Evolutionary conservation across 2,113 vertebrate genomes (phyloP).

Genomic region (human): DNA sequence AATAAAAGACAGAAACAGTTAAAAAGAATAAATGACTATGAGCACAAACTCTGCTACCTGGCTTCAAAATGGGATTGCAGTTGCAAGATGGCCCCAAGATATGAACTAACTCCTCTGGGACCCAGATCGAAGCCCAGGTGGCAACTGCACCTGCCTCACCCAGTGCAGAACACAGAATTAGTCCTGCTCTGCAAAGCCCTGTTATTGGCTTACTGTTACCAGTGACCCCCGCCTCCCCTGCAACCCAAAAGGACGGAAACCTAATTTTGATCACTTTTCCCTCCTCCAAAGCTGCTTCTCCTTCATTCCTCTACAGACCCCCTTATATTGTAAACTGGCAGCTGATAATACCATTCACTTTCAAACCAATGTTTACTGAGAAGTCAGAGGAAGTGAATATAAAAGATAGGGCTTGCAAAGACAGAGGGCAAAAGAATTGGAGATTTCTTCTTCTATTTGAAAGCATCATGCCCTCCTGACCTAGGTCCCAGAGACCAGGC

Average conservation of each 20-base stretch:
- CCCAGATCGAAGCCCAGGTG: not conserved
- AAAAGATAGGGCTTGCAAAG: not conserved
- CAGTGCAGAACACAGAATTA: not conserved
- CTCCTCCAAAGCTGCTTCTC: not conserved
- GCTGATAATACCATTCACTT: not conserved
- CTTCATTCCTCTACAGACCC: not conserved
- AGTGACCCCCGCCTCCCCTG: too few relatives aligned
- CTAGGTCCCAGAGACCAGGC: not conserved
- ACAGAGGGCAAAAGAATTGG: not conserved
- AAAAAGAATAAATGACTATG: not conserved
- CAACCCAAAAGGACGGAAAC: not conserved
- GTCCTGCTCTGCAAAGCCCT: not conserved
- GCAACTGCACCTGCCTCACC: fast-evolving
- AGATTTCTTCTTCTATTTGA: not conserved
- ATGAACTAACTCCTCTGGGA: not conserved
- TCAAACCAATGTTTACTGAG: not conserved
- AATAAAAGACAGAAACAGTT: not conserved
- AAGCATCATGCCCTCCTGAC: not conserved
- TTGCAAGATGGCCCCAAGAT: not conserved
- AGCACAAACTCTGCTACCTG: not conserved
- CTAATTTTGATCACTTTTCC: not conserved
- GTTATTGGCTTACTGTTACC: not conserved
- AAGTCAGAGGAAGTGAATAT: not conserved
- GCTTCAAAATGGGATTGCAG: not conserved
- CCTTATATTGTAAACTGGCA: not conserved